phyloP scores from a whole-genome alignment of 2,113 vertebrate species.

The Pseudopipra pipra region DNA sequence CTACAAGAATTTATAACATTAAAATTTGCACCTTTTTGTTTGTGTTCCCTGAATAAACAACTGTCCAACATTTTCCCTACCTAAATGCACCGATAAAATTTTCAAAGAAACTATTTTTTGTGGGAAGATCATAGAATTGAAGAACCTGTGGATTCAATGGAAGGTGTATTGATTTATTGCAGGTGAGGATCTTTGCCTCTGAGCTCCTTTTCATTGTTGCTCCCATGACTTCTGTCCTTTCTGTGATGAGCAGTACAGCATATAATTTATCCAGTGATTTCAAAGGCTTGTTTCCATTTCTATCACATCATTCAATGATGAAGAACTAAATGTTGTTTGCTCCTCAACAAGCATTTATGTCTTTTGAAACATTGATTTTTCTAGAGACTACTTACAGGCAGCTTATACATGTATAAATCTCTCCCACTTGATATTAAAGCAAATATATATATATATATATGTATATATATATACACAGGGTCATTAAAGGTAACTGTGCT shows the following conservation, averaged over 20 bases:
- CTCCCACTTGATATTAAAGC: neutral
- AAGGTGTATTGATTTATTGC: neutral
- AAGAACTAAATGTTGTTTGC: neutral
- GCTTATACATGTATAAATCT: neutral
- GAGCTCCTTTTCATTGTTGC: neutral
- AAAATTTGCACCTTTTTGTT: neutral
- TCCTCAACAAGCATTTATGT: neutral
- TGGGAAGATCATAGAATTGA: neutral
- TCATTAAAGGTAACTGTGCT: neutral
- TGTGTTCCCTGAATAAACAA: neutral
- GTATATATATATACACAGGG: neutral
- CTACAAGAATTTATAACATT: neutral
- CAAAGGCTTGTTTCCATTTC: neutral
- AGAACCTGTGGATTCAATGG: neutral
- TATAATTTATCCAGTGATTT: neutral
- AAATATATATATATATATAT: neutral
- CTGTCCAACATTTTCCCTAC: neutral
- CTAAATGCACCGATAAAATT: neutral
- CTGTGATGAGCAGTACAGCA: neutral
- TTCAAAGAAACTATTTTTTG: neutral
- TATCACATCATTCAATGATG: neutral
- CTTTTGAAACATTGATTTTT: neutral
- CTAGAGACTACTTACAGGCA: neutral
- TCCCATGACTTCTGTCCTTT: neutral
- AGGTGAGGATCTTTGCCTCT: neutral